Base-by-base conservation (phyloP, 2,888 invertebrate genomes). In the Hemicrepidius hirtus region DNA sequence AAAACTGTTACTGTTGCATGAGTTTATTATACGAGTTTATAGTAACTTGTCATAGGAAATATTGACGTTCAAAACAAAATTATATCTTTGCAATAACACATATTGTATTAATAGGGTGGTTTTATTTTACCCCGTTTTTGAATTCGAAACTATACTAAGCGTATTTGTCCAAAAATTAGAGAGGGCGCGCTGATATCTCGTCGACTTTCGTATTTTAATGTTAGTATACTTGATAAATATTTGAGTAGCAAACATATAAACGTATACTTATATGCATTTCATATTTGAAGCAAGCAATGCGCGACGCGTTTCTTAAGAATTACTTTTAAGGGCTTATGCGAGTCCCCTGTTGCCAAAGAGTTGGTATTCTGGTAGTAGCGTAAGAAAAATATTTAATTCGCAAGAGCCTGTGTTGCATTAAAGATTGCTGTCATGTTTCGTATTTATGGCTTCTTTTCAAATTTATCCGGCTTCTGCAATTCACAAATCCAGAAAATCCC, bases 401-500 rank as follows among this genome's bases (percentile, higher is more conserved):
- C 4, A 7, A 21, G n/a, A 53, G 13, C 12, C 3, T 32, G 53
- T 13, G 28, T 53, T 53, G 57, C 57, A 57, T 37, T 57, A 57
- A 57, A 28, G 53, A 28, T 28, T 53, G 53, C 53, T 53, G 53
- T 28, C 53, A 28, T 53, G 28, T 53, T 53, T 53, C 28, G 53
- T 53, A 53, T 53, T 53, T 53, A 53, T 53, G 24, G 53, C 53
- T 53, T 53, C 53, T 53, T 53, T 49, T 53, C 28, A 57, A 60
- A 60, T 60, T 40, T 24, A 60, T 41, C 13, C 41, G 13, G 40
- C 40, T 64, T 64, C 20, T 64, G 32, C 44, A 57, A 67, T 59
- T 55, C 35, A 16, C 18, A 21, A 46, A 67, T 67, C 32, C 53
- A 18, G 18, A 41, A 59, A 67, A 57, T 44, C 55, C 35, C 32